Evolutionary conservation across 64 coral and sea anemone genomes (phyloP).

Genomic region (Pachyseris speciosa): DNA sequence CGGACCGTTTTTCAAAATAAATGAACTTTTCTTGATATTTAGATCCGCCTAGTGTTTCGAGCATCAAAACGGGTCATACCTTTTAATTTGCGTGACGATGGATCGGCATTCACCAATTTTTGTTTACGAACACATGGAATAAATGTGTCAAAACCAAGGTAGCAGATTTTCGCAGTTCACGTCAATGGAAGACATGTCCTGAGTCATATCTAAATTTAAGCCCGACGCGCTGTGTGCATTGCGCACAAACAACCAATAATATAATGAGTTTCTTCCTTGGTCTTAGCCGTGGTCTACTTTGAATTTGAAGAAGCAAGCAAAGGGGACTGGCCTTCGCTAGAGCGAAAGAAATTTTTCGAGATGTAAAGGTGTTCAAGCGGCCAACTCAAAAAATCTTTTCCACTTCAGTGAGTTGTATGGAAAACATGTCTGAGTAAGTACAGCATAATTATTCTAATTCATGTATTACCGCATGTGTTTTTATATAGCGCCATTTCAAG

Average conservation of each 20-base stretch:
- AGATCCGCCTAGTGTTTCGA: neutral
- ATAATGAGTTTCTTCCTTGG: neutral
- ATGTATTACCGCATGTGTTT: neutral
- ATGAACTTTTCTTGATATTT: neutral
- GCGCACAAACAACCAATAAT: neutral
- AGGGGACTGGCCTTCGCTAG: no score
- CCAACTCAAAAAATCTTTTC: neutral
- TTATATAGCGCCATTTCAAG: neutral
- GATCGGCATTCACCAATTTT: neutral
- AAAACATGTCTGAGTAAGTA: slow-evolving; percentile 8
- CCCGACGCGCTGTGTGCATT: neutral
- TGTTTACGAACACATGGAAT: neutral
- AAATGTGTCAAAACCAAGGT: neutral
- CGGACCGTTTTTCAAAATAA: neutral
- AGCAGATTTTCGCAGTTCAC: neutral
- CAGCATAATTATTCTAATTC: neutral
- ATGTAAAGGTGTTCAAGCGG: no score
- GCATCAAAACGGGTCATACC: neutral
- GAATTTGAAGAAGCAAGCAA: neutral
- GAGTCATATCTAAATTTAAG: slow-evolving; percentile 25
- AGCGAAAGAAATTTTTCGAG: no score
- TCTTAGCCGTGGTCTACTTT: neutral
- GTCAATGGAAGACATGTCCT: neutral
- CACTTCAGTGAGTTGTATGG: neutral
- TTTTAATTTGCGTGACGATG: neutral